These are phyloP conservation scores for Calonectris borealis DNA, from an alignment of 2,113 vertebrate species.

Conservation along the genomic window DNA sequence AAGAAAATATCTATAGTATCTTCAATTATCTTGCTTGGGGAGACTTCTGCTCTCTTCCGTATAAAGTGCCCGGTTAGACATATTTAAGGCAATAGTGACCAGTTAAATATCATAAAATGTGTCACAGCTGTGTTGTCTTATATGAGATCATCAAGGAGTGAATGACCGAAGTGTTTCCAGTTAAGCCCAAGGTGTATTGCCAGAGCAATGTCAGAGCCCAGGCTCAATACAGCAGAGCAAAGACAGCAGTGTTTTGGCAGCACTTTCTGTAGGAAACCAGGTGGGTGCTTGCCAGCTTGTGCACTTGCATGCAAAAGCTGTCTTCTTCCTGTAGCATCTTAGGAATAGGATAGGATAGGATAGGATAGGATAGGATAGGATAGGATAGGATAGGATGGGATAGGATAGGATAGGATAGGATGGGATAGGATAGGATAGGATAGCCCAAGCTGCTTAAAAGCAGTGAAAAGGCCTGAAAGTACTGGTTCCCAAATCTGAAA, in stretches of 20 bases:
- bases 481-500: fast-evolving
- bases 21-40: background rate
- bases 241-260: background rate
- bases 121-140: background rate
- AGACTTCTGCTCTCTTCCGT: background rate
- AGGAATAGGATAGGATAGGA: background rate
- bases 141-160: background rate
- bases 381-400: background rate
- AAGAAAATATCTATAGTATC: background rate
- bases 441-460: background rate
- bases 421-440: background rate
- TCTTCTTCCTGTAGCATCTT: background rate
- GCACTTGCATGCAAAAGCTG: background rate
- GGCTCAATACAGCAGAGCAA: background rate
- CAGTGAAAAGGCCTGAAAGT: background rate
- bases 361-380: too few species aligned
- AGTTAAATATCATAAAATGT: background rate
- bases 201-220: background rate
- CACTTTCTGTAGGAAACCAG: background rate
- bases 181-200: background rate
- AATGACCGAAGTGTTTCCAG: background rate
- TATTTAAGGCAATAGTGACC: background rate
- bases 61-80: background rate
- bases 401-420: too few species aligned
- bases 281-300: background rate